Percentiles rank a stretch among this genome's conserved stretches.
phyloP scores from a whole-genome alignment of 2,797 vertebrate species.

The Synanceia verrucosa region DNA sequence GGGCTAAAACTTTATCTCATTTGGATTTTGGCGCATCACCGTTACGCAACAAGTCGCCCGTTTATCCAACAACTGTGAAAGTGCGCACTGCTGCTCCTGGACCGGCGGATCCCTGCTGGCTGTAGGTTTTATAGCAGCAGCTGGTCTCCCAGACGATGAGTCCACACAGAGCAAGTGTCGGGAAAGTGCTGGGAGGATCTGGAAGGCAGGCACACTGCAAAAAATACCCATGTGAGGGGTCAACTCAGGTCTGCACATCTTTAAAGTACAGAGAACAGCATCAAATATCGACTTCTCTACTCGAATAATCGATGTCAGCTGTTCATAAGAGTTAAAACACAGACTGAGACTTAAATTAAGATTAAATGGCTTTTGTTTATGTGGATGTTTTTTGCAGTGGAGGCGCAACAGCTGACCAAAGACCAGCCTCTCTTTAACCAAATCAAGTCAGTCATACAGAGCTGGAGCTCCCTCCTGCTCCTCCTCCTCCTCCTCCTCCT shows the following conservation, averaged over 20 bases:
- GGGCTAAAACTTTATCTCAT: slow-evolving; percentile 16
- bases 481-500: no score
- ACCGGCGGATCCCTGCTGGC: slow-evolving; percentile 34
- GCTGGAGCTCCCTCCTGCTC: slow-evolving; percentile 33
- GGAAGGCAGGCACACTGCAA: slow-evolving; percentile 49
- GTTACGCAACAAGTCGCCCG: slow-evolving; percentile 34
- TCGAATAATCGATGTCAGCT: accelerated
- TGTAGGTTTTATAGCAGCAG: slow-evolving; percentile 71
- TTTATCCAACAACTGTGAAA: not conserved
- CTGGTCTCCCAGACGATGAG: slow-evolving; percentile 32
- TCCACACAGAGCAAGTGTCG: slow-evolving; percentile 41
- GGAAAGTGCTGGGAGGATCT: slow-evolving; percentile 73
- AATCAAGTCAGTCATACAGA: slow-evolving; percentile 62
- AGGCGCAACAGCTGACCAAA: slow-evolving; percentile 70
- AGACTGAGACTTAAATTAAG: accelerated
- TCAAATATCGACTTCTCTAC: accelerated
- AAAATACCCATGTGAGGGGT: not conserved
- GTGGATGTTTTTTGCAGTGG: slow-evolving; percentile 60
- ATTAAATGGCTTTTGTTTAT: not conserved
- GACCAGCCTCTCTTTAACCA: slow-evolving; percentile 72
- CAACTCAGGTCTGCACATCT: no score
- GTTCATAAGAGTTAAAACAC: not conserved
- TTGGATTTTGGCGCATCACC: slow-evolving; percentile 45
- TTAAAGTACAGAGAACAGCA: not conserved
- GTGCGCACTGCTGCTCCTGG: not conserved